Evolutionary conservation across 2,888 invertebrate genomes (phyloP).

Genomic region (Pyrochroa serraticornis): DNA sequence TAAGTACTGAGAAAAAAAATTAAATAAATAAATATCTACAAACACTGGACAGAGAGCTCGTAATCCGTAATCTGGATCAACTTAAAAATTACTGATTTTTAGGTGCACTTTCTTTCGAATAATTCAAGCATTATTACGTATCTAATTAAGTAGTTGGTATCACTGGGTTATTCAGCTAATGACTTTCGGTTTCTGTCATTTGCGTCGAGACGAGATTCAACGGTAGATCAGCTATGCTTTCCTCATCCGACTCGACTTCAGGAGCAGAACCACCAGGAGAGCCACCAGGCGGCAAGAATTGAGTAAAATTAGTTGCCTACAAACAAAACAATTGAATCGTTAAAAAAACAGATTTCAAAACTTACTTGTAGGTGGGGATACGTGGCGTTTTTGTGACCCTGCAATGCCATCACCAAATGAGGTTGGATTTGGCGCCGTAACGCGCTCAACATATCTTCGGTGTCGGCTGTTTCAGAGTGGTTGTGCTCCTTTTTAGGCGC

Average conservation of each 20-base stretch:
- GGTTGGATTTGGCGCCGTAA: constrained; percentile 74
- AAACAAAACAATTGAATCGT: constrained; percentile 11
- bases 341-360: constrained; percentile 26
- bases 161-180: constrained; percentile 45
- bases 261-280: constrained; percentile 49
- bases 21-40: constrained; percentile 30
- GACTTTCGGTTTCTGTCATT: constrained; percentile 64
- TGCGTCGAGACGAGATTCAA: constrained; percentile 74
- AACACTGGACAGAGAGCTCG: constrained; percentile 24
- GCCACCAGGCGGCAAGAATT: constrained; percentile 50
- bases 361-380: constrained; percentile 33
- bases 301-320: constrained; percentile 55
- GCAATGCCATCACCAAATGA: constrained; percentile 69
- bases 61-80: constrained; percentile 7
- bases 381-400: constrained; percentile 60
- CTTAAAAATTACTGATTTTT: constrained; percentile 9
- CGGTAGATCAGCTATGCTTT: constrained; percentile 67
- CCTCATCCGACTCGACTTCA: constrained; percentile 59
- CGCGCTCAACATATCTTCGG: constrained; percentile 72
- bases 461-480: constrained; percentile 53
- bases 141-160: constrained; percentile 42
- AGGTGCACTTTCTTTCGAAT: constrained; percentile 14
- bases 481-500: constrained; percentile 43
- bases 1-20: constrained; percentile 24
- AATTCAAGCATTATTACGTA: constrained; percentile 32